phyloP scores from a whole-genome alignment of 2,797 vertebrate genomes.

The Gambusia yucatana region DNA sequence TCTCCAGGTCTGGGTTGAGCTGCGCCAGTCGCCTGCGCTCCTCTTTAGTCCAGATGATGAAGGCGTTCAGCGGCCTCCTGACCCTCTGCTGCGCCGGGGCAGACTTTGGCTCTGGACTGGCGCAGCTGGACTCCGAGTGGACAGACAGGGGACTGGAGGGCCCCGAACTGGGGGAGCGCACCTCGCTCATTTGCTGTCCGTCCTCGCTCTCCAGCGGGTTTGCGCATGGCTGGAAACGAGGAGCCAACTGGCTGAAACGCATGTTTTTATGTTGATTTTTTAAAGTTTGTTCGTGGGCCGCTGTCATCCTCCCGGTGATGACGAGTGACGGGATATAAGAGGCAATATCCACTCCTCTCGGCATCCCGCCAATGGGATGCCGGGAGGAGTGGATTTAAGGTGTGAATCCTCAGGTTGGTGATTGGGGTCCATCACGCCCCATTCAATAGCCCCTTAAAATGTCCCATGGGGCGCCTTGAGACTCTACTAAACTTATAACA shows the following conservation, averaged over 20 bases:
- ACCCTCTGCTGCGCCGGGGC: constrained; percentile 71
- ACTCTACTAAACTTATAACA: constrained; percentile 6
- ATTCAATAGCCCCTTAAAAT: constrained; percentile 59
- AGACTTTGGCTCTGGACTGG: constrained; percentile 76
- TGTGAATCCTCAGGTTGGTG: constrained; percentile 76
- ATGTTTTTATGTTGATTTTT: constrained; percentile 46
- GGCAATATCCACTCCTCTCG: neutral
- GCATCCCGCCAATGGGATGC: constrained; percentile 75
- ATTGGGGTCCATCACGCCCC: constrained; percentile 52
- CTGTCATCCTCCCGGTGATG: constrained; percentile 52
- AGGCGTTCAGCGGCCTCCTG: constrained; percentile 85
- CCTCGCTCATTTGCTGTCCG: constrained; percentile 46
- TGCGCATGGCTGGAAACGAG: constrained; percentile 54
- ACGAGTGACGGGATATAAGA: constrained; percentile 67
- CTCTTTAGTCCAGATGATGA: constrained; percentile 89
- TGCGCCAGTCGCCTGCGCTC: constrained; percentile 84
- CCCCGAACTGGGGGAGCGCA: constrained; percentile 56
- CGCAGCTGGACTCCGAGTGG: constrained; percentile 79
- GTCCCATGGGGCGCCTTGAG: constrained; percentile 15
- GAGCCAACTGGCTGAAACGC: constrained; percentile 67
- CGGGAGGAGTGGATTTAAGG: constrained; percentile 83
- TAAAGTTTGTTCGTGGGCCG: constrained; percentile 18
- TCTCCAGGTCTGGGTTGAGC: constrained; percentile 86
- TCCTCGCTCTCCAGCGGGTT: constrained; percentile 51
- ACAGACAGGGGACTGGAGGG: constrained; percentile 79